phyloP scores from a whole-genome alignment of 1,140 invertebrate species.

The Calephelis nemesis region DNA sequence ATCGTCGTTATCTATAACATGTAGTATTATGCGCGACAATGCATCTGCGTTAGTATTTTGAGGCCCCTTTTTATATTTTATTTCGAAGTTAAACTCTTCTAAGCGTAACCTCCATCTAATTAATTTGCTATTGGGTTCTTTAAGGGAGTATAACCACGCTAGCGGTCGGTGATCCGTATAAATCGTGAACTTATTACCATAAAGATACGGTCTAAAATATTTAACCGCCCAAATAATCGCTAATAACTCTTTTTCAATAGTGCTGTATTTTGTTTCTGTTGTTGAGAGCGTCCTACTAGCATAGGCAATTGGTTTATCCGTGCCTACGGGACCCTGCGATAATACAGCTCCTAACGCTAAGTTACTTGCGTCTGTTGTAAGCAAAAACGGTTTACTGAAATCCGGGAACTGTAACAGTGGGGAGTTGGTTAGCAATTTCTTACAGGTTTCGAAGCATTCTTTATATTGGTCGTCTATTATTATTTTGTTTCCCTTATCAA shows the following conservation, averaged over 20 bases:
- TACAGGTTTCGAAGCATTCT: no score
- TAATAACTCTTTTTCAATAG: conserved; percentile 36
- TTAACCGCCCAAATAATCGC: conserved; percentile 35
- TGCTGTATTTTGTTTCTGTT: conserved; percentile 28
- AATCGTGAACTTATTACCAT: conserved; percentile 33
- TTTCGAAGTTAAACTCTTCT: conserved; percentile 27
- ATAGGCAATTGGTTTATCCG: conserved; percentile 31
- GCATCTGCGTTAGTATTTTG: conserved; percentile 23
- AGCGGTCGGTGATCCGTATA: conserved; percentile 4
- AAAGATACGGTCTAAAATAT: conserved; percentile 34
- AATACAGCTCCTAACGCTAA: conserved; percentile 34
- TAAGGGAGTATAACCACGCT: background rate
- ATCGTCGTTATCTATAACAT: conserved; percentile 20
- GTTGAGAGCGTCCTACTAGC: conserved; percentile 27
- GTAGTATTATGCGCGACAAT: conserved; percentile 22
- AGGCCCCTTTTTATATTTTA: conserved; percentile 27
- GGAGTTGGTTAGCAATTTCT: background rate
- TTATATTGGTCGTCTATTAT: background rate
- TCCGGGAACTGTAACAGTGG: conserved; percentile 31
- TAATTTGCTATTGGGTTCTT: conserved; percentile 36
- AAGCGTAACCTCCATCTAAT: conserved; percentile 29
- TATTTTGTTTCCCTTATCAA: background rate
- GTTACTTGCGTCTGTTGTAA: conserved; percentile 35
- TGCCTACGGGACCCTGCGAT: conserved; percentile 27
- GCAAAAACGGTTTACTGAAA: conserved; percentile 32